These are phyloP conservation scores for Psammodynastes pulverulentus DNA, from an alignment of 2,113 vertebrate genomes.

Conservation along the genomic window DNA sequence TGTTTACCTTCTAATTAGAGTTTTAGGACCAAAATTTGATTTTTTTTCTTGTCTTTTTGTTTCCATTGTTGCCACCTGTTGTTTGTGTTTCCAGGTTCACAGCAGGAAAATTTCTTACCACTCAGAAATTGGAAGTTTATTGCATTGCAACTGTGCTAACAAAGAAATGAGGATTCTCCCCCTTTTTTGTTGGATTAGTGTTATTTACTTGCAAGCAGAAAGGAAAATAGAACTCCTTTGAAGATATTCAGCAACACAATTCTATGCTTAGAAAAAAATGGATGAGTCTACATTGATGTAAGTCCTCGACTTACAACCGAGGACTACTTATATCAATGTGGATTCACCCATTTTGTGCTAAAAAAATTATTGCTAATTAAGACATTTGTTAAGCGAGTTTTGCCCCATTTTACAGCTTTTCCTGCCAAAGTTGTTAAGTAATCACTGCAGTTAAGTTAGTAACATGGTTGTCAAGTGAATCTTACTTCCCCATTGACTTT, in stretches of 20 bases:
- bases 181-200: background rate
- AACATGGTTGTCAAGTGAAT: no score
- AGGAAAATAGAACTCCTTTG: background rate
- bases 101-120: slow-evolving; percentile 14
- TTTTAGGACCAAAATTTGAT: slow-evolving; percentile 15
- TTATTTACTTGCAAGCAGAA: background rate
- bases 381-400: no score
- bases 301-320: no score
- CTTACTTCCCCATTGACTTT: no score
- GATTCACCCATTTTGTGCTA: no score
- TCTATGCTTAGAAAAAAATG: background rate
- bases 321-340: no score
- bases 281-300: background rate
- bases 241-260: background rate
- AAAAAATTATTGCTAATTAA: no score
- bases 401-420: no score
- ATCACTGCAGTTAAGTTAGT: no score
- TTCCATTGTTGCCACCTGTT: background rate
- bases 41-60: background rate
- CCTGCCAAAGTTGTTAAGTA: no score
- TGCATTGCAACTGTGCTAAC: background rate
- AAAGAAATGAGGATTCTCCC: background rate
- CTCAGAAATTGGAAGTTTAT: slow-evolving; percentile 14
- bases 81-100: background rate
- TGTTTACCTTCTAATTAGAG: background rate